phyloP scores from a whole-genome alignment of 2,797 vertebrate genomes.

The Poecilia picta region DNA sequence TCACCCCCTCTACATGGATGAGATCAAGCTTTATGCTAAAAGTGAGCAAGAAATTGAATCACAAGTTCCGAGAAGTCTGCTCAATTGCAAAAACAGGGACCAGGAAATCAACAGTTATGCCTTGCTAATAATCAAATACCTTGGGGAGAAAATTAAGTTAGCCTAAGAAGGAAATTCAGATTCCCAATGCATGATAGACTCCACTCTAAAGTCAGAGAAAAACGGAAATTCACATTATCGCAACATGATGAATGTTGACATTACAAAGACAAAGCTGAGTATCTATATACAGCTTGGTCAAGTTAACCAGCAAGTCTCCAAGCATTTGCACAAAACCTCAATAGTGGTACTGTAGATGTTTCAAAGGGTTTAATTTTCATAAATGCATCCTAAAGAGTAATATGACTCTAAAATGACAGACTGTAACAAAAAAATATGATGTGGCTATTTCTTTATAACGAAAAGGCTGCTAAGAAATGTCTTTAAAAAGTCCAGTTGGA shows the following conservation, averaged over 20 bases:
- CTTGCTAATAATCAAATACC: background rate
- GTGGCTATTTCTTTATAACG: slow-evolving; percentile 11
- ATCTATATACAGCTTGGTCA: background rate
- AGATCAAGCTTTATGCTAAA: too few relatives aligned
- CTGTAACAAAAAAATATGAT: background rate
- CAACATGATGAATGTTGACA: background rate
- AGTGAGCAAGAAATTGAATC: too few relatives aligned
- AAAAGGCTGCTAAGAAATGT: slow-evolving; percentile 39
- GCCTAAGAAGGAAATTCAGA: background rate
- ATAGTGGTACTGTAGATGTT: background rate
- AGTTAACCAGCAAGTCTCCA: background rate
- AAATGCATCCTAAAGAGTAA: background rate
- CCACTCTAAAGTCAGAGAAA: background rate
- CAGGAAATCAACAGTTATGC: background rate
- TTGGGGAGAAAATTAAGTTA: background rate
- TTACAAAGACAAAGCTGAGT: background rate
- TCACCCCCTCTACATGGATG: background rate
- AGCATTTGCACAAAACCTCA: background rate
- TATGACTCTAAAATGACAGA: background rate
- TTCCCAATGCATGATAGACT: background rate
- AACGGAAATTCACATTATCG: background rate
- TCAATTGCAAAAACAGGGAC: background rate
- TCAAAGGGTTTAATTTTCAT: background rate
- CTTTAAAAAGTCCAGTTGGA: slow-evolving; percentile 43
- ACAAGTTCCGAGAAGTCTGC: background rate